Evolutionary conservation across 2,888 invertebrate genomes (phyloP).

Genomic region (Oasisia sp.): DNA sequence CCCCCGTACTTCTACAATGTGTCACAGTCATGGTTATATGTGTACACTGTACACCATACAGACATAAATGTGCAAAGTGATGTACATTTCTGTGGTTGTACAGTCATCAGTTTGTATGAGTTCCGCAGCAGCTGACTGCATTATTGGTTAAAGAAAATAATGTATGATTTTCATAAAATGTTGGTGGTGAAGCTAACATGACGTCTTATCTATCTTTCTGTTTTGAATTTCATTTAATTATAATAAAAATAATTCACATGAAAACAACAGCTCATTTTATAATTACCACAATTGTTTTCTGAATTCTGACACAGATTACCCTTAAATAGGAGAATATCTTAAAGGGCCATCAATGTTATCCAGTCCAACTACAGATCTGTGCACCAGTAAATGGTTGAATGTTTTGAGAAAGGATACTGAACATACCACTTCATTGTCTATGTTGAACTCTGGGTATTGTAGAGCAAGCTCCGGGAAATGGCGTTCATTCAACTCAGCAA

Average conservation of each 20-base stretch:
- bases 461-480: conserved; percentile 57
- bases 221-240: neutral
- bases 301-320: neutral
- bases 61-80: neutral
- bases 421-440: conserved; percentile 53
- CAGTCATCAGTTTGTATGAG: neutral
- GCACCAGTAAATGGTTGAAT: too few relatives aligned
- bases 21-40: neutral
- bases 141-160: neutral
- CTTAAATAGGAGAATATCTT: neutral
- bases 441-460: conserved; percentile 53
- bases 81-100: neutral
- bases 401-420: too few relatives aligned
- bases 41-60: neutral
- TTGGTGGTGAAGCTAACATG: neutral
- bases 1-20: conserved; percentile 51
- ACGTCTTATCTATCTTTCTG: neutral
- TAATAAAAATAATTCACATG: neutral
- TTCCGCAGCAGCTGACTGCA: neutral
- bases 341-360: too few relatives aligned
- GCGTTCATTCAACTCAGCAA: conserved; percentile 51
- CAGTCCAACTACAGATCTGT: too few relatives aligned
- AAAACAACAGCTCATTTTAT: neutral
- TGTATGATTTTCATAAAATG: neutral
- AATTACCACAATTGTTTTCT: neutral